A percentile compares a stretch with the other conserved stretches of the same genome.
phyloP scores from a whole-genome alignment of 2,113 vertebrate species.

The Oncorhynchus nerka region DNA sequence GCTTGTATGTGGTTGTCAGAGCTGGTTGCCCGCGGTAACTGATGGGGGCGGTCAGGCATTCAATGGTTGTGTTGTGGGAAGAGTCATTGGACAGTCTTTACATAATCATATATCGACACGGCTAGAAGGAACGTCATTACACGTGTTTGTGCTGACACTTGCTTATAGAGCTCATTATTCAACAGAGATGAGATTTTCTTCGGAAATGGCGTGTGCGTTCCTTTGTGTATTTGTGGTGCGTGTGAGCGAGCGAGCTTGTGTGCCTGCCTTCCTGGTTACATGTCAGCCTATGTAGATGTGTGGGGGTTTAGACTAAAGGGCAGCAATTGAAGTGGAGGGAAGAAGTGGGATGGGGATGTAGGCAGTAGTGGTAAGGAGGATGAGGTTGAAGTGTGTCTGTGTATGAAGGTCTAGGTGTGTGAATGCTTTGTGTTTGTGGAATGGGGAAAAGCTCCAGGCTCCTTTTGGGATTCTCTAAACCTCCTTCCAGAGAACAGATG shows the following conservation, averaged over 20 bases:
- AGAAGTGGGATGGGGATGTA: background rate
- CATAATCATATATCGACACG: conserved; percentile 64
- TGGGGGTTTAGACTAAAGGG: background rate
- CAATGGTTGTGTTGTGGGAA: conserved; percentile 31
- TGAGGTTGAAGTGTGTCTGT: background rate
- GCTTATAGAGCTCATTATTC: conserved; percentile 42
- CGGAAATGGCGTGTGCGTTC: background rate
- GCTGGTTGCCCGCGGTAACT: conserved; percentile 43
- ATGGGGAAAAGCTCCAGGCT: background rate
- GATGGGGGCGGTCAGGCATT: conserved; percentile 50
- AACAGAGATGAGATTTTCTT: conserved; percentile 48
- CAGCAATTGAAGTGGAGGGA: too few relatives aligned
- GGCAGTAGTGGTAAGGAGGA: background rate
- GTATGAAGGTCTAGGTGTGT: background rate
- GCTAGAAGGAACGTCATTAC: conserved; percentile 61
- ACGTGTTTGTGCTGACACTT: conserved; percentile 65
- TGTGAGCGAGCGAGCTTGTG: background rate
- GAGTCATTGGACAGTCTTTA: conserved; percentile 56
- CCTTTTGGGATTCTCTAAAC: background rate
- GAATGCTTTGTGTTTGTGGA: background rate
- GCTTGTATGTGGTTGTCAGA: conserved; percentile 39
- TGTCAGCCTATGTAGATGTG: background rate
- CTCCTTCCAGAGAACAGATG: background rate
- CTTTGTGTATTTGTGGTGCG: conserved; percentile 4
- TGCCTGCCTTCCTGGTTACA: background rate